phyloP scores from a whole-genome alignment of 2,797 vertebrate species.

The Garrulus glandarius region DNA sequence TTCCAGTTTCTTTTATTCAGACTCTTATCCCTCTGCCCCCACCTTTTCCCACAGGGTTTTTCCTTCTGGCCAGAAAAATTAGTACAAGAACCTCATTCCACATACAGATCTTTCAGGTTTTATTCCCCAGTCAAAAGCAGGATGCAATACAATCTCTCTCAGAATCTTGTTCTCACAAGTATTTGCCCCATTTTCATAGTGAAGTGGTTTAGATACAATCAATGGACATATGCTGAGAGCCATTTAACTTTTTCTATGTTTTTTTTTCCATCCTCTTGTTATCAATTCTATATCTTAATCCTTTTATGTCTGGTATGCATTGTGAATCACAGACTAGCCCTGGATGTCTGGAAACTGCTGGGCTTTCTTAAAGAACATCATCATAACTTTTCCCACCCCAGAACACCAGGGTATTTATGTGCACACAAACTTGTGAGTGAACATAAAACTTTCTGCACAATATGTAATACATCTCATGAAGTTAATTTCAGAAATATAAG shows the following conservation, averaged over 20 bases:
- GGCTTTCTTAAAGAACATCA: neutral
- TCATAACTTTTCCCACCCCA: neutral
- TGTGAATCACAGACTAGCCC: conserved; percentile 35
- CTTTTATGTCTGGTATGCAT: conserved; percentile 59
- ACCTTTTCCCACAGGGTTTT: neutral
- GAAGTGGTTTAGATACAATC: neutral
- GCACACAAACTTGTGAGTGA: neutral
- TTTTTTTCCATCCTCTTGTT: neutral
- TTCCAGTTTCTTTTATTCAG: neutral
- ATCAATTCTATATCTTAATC: conserved; percentile 53
- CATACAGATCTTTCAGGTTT: neutral
- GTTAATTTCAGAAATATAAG: neutral
- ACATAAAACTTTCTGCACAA: neutral
- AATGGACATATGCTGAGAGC: neutral
- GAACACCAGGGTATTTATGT: neutral
- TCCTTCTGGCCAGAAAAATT: neutral
- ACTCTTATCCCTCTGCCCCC: neutral
- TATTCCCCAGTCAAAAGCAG: neutral
- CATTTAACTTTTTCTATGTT: neutral
- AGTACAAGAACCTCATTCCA: neutral
- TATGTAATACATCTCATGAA: neutral
- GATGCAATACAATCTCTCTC: neutral
- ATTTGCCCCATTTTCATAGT: neutral
- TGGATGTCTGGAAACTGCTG: conserved; percentile 14
- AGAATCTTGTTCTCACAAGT: neutral